Conservation (phyloP, 2,888 invertebrate species). For the Orchesella flavescens region DNA sequence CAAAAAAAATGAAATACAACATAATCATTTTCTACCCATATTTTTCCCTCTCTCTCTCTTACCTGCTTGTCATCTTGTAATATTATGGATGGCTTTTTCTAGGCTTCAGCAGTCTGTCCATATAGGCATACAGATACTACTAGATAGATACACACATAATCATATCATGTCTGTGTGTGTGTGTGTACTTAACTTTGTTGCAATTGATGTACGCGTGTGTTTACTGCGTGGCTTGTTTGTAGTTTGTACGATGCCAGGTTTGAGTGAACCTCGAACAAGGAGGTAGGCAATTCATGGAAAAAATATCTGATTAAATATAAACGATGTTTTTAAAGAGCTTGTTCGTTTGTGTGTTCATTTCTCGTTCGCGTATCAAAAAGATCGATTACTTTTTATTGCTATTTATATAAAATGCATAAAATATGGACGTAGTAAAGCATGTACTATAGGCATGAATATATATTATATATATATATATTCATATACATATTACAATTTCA, state of each 20-base stretch:
- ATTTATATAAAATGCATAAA: constrained; percentile 9
- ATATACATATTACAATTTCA: neutral
- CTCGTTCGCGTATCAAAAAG: neutral
- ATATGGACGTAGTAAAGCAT: neutral
- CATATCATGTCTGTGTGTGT: no score
- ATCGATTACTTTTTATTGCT: constrained; percentile 8
- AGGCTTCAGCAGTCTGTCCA: neutral
- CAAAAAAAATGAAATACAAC: constrained; percentile 21
- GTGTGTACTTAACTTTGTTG: neutral
- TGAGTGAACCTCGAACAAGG: neutral
- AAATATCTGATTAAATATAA: constrained; percentile 16
- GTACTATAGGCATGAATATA: no score
- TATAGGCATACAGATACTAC: no score
- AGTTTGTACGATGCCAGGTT: no score
- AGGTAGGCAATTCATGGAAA: neutral
- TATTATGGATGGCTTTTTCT: neutral
- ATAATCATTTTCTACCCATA: constrained; percentile 7
- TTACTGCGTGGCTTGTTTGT: constrained; percentile 1
- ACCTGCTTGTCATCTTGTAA: constrained; percentile 7
- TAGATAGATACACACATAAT: no score
- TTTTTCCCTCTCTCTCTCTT: neutral
- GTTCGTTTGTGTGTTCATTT: neutral
- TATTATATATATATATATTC: neutral
- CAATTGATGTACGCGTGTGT: neutral
- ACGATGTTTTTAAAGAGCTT: constrained; percentile 4